These are phyloP conservation scores for Gastrophryne carolinensis DNA, from an alignment of 2,797 vertebrate genomes.

Conservation along the genomic window DNA sequence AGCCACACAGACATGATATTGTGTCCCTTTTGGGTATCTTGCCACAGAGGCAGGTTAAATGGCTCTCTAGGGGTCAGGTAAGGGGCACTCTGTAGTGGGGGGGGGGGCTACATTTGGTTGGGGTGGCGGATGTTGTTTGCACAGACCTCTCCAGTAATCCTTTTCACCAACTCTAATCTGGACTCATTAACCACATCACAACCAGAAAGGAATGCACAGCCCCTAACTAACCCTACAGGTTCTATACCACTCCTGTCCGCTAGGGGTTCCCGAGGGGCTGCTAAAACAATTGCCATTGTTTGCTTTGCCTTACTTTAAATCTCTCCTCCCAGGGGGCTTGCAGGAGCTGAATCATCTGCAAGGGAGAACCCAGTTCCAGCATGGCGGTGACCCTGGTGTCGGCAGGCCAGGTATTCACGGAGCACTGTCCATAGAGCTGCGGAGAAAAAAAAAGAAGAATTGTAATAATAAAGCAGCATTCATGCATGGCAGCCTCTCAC, in stretches of 20 bases:
- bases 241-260: background rate
- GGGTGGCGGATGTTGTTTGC: conserved; percentile 38
- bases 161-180: conserved; percentile 30
- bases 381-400: conserved; percentile 76
- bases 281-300: conserved; percentile 37
- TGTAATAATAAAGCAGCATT: background rate
- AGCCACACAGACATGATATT: too few species aligned
- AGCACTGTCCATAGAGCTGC: conserved; percentile 85
- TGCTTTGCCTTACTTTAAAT: conserved; percentile 82
- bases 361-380: conserved; percentile 83
- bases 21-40: too few species aligned
- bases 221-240: background rate
- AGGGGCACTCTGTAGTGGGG: too few species aligned
- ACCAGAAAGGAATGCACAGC: background rate
- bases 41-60: too few species aligned
- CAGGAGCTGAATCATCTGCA: conserved; percentile 93
- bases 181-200: conserved; percentile 32
- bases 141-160: conserved; percentile 23
- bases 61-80: too few species aligned
- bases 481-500: background rate
- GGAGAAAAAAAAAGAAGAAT: conserved; percentile 20
- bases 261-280: background rate
- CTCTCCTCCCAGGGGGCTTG: conserved; percentile 93
- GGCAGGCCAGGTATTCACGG: conserved; percentile 60
- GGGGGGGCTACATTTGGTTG: too few species aligned